Percentiles rank a stretch among this genome's conserved stretches.
phyloP scores from a whole-genome alignment of 2,888 invertebrate genomes.

The Epinotia ramella region DNA sequence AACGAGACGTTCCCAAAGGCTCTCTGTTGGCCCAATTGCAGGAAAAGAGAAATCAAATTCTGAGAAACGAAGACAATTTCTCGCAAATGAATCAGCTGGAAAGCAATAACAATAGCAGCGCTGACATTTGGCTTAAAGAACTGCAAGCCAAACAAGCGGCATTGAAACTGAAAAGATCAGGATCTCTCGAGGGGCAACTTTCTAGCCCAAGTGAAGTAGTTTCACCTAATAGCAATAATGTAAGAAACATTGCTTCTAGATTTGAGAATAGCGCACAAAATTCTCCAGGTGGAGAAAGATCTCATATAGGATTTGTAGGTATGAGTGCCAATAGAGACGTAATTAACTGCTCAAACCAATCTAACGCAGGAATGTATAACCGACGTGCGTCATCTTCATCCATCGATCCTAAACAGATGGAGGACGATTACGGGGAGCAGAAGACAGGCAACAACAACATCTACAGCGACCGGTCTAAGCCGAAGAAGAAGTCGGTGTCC shows the following conservation, averaged over 20 bases:
- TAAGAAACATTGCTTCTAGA: constrained; percentile 92
- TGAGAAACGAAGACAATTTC: constrained; percentile 74
- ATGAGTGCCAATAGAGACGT: constrained; percentile 79
- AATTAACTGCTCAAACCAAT: constrained; percentile 75
- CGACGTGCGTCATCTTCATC: constrained; percentile 76
- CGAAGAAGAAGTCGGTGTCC: constrained; percentile 96
- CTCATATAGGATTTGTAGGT: constrained; percentile 75
- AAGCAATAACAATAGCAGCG: constrained; percentile 58
- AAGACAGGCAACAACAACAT: constrained; percentile 65
- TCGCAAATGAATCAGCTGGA: constrained; percentile 67
- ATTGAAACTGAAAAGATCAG: constrained; percentile 73
- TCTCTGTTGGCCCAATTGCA: constrained; percentile 87
- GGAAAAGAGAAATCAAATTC: constrained; percentile 86
- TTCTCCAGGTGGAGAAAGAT: constrained; percentile 67
- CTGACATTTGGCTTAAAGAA: constrained; percentile 91
- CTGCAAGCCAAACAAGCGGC: constrained; percentile 91
- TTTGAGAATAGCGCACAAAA: constrained; percentile 86
- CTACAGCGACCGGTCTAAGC: constrained; percentile 84
- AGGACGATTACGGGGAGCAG: constrained; percentile 72
- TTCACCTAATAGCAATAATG: constrained; percentile 76
- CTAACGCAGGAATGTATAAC: constrained; percentile 68
- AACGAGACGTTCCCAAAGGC: constrained; percentile 68
- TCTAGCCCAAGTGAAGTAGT: constrained; percentile 63
- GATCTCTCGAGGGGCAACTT: constrained; percentile 72
- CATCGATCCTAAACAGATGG: constrained; percentile 76